Base-by-base conservation (phyloP, 1,140 invertebrate genomes). In the Aphaenogaster rudis region DNA sequence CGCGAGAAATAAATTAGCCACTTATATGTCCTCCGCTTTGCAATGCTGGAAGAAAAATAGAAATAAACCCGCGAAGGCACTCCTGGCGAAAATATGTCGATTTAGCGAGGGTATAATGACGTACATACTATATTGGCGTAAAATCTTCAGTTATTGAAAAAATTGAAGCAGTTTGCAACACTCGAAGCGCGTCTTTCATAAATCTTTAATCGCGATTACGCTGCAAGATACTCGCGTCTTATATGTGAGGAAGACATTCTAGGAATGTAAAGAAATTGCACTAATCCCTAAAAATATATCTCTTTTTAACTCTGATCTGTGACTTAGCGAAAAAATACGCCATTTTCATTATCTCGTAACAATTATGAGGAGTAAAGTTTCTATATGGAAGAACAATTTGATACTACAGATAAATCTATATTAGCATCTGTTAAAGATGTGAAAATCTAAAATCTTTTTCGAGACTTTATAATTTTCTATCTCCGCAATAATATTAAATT, bases 211-310 rank as follows among this genome's bases (percentile, higher is more conserved):
- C 42, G 36, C 33, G 45, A 39, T 87, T n/a, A 6, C 21, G 52
- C n/a, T 67, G 36, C n/a, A 61, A 48, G 28, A 57, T 52, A 36
- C 21, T 86, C 13, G 36, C 48, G 33, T 80, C 33, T 78, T 57
- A 13, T 57, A 5, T 81, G 9, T 28, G 28, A 85, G 89, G 88
- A 90, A 90, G 89, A 90, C 88, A 76, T 80, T 74, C 59, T 77
- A 76, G 86, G 88, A 90, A 85, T 88, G 88, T 90, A 85, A 90
- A 85, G 79, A 80, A 88, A 90, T 90, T 90, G 88, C 89, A 90
- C 89, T 74, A 79, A 81, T 79, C 72, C 86, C 78, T 82, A 69
- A 59, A 79, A 71, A 79, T 54, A 72, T 78, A 54, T 81, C 13
- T 61, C 21, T 45, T 52, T 69, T 54, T 33, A 78, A 59, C 7